Base-by-base conservation (phyloP, 2,888 invertebrate genomes). In the Mactromeris polynyma region DNA sequence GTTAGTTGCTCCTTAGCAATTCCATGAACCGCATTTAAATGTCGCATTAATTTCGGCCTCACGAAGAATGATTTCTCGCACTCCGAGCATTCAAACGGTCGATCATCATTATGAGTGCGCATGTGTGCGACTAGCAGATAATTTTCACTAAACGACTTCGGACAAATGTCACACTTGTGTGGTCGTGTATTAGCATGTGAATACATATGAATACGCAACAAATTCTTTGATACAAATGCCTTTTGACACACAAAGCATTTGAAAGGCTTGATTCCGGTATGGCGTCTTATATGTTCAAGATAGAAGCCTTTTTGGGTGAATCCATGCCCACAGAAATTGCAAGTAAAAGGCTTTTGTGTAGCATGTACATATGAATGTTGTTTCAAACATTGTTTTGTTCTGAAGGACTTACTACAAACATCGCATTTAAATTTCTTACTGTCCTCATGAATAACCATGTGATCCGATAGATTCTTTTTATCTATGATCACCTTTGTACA, bases 301-400 rank as follows among this genome's bases (percentile, higher is more conserved):
- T 88, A 92, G 58, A 90, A 90, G 2, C 92, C 92, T 79, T 88
- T 88, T 80, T 92, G 92, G 26, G 92, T 89, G 73, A 92, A 92
- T 1, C 92, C 92, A 81, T 92, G 92, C 4, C 92, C 92, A 82
- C 92, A 92, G 54, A 89, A 88, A 7, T 85, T 86, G 46, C 92
- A 92, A 17, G 88, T 86, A 51, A 84, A 92, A n/a, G 92, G 92
- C 42, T 92, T 92, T 4, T 86, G 84, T 31, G 86, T 79, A 38
- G 89, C 84, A 83, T 92, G 92, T 19, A 92, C 84, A 33, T 77
- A 88, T 7, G 81, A 83, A 81, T 92, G 92, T 58, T 92, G 92
- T 40, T 87, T 69, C 3, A 89, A 42, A 38, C 87, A 89, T 51
- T 89, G 87, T 58, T 92, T 92, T 26, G 92, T 92, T 36, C 90